A percentile compares a stretch with the other conserved stretches of the same genome.
Evolutionary conservation across 2,888 invertebrate genomes (phyloP).

Genomic region (Drosophila yooni): DNA sequence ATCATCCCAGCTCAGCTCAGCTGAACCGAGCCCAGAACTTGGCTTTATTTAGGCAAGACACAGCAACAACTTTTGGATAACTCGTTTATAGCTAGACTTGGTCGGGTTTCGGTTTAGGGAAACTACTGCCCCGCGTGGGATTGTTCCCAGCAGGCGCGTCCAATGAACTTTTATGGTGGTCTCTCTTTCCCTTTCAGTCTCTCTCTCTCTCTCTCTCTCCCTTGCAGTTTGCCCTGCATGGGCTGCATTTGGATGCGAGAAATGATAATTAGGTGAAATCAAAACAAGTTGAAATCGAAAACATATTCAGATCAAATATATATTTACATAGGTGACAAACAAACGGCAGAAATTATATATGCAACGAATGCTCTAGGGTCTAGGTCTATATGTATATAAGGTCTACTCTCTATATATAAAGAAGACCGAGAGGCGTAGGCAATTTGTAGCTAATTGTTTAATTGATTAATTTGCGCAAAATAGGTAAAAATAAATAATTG

Average conservation of each 20-base stretch:
- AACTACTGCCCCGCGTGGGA: slow-evolving; percentile 4
- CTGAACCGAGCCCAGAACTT: slow-evolving; percentile 38
- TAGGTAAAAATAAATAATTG: slow-evolving; percentile 16
- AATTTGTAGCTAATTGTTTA: slow-evolving; percentile 41
- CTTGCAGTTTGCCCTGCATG: neutral
- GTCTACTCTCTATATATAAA: slow-evolving; percentile 36
- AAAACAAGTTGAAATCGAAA: slow-evolving; percentile 40
- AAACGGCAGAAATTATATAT: slow-evolving; percentile 26
- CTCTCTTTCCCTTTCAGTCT: neutral
- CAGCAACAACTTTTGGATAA: slow-evolving; percentile 13
- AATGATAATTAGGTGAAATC: slow-evolving; percentile 31
- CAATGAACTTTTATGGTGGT: slow-evolving; percentile 58
- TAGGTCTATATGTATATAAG: slow-evolving; percentile 44
- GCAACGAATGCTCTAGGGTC: slow-evolving; percentile 61
- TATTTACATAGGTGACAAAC: slow-evolving; percentile 1
- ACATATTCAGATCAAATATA: slow-evolving; percentile 4
- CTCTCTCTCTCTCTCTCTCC: neutral
- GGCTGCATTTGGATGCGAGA: slow-evolving; percentile 8
- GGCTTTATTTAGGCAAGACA: slow-evolving; percentile 61
- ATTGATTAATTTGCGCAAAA: slow-evolving; percentile 40
- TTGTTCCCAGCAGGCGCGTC: slow-evolving; percentile 19
- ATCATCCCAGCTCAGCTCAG: neutral
- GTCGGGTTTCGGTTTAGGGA: slow-evolving; percentile 1
- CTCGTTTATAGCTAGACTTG: slow-evolving; percentile 30
- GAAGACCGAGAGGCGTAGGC: slow-evolving; percentile 48